Conservation (phyloP, 2,888 invertebrate species). For the Notodonta ziczac region DNA sequence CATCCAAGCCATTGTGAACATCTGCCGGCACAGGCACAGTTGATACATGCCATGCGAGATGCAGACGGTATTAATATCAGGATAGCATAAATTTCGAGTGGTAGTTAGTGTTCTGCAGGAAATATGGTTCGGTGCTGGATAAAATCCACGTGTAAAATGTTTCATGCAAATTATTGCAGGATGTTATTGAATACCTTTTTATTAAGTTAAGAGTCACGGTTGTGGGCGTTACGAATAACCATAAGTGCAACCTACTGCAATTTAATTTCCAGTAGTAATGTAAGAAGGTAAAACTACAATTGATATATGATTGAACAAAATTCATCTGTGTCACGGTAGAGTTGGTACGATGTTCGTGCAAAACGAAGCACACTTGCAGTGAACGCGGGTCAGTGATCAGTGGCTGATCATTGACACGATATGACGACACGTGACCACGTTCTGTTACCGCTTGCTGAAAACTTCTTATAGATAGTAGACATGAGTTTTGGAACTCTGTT, state of each 20-base stretch:
- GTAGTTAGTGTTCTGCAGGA: background rate
- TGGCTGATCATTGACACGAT: background rate
- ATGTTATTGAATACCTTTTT: background rate
- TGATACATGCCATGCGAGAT: constrained; percentile 1
- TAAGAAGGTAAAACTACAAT: too few species aligned
- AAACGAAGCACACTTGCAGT: background rate
- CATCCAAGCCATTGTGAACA: background rate
- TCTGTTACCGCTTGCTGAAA: background rate
- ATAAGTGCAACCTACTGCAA: too few species aligned
- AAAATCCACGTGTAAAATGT: background rate
- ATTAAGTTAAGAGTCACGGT: too few species aligned
- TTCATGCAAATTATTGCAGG: background rate
- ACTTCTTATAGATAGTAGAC: background rate
- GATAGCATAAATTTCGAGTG: constrained; percentile 3
- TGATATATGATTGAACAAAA: background rate
- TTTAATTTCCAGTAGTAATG: too few species aligned
- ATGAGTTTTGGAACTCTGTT: background rate
- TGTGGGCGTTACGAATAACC: too few species aligned
- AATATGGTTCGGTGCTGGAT: background rate
- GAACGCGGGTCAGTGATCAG: background rate
- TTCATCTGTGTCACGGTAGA: background rate
- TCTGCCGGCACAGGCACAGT: background rate
- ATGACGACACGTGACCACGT: background rate
- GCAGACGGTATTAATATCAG: constrained; percentile 4
- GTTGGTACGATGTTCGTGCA: constrained; percentile 1